phyloP scores from a whole-genome alignment of 2,888 invertebrate genomes.

The Patella pellucida region DNA sequence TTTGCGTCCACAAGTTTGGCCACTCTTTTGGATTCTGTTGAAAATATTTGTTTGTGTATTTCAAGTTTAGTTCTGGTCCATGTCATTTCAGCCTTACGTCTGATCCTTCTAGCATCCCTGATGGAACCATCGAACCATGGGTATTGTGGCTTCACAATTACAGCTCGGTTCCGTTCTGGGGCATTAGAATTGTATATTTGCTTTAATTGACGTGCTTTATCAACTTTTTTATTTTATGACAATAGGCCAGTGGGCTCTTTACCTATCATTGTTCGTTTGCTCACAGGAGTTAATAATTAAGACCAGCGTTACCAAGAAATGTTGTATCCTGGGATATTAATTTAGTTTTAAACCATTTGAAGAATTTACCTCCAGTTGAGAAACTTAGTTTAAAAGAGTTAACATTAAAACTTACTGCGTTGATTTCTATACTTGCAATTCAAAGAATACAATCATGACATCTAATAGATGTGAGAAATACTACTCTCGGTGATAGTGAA shows the following conservation, averaged over 20 bases:
- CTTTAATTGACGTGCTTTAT: conserved; percentile 18
- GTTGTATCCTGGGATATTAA: conserved; percentile 17
- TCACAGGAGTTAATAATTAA: conserved; percentile 29
- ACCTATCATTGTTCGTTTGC: conserved; percentile 20
- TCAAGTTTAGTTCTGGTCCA: too few relatives aligned
- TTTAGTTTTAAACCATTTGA: conserved; percentile 13
- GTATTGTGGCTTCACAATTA: too few relatives aligned
- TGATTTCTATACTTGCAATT: conserved; percentile 18
- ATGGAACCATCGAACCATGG: too few relatives aligned
- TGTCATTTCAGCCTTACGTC: too few relatives aligned
- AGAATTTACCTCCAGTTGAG: neutral
- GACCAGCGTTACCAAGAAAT: conserved; percentile 23
- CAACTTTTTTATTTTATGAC: neutral
- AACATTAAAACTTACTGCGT: neutral
- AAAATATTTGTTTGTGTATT: too few relatives aligned
- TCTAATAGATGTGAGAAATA: conserved; percentile 21
- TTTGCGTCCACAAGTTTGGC: too few relatives aligned
- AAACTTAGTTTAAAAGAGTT: conserved; percentile 1
- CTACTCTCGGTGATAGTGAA: conserved; percentile 7
- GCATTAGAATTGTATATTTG: too few relatives aligned
- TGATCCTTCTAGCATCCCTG: too few relatives aligned
- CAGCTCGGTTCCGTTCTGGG: too few relatives aligned
- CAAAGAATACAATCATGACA: conserved; percentile 23
- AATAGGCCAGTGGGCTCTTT: neutral
- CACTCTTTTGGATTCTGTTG: too few relatives aligned